Conservation (phyloP, 1,140 invertebrate genomes). For the Philopotamus ludificatus region DNA sequence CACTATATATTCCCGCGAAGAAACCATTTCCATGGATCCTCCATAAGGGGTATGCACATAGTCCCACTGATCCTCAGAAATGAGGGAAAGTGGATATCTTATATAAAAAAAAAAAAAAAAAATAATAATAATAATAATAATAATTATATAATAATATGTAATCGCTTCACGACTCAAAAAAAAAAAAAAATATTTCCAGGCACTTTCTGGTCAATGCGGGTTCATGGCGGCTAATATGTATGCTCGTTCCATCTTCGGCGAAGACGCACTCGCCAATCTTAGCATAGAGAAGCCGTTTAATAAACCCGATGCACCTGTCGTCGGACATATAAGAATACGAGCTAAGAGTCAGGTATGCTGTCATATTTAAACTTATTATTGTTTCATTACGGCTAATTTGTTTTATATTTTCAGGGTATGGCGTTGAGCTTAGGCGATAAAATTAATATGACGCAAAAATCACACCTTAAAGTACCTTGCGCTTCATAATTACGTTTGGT, state of each 20-base stretch:
- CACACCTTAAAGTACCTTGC: constrained; percentile 59
- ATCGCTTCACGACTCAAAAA: no score
- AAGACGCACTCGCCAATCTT: constrained; percentile 97
- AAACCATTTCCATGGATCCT: no score
- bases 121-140: no score
- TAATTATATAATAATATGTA: no score
- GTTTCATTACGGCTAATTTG: background rate
- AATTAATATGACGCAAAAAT: constrained; percentile 90
- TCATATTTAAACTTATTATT: constrained; percentile 1
- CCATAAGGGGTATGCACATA: no score
- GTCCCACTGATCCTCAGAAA: no score
- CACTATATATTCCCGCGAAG: no score
- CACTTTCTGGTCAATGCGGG: constrained; percentile 92
- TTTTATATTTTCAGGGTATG: constrained; percentile 76
- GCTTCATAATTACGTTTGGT: constrained; percentile 42
- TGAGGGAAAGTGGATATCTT: no score
- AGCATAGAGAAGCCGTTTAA: constrained; percentile 95
- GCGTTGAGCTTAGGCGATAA: constrained; percentile 94
- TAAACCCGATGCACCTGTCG: constrained; percentile 83
- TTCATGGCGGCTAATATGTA: constrained; percentile 99
- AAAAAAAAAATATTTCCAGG: constrained; percentile 62
- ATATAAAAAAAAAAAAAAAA: no score
- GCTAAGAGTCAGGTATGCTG: constrained; percentile 91
- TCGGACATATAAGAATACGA: constrained; percentile 94
- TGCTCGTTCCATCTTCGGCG: constrained; percentile 97